Evolutionary conservation across 2,888 invertebrate species (phyloP), one percentile per base, ranked within the genome.

Genomic region (Drosophila austrosaltans): DNA sequence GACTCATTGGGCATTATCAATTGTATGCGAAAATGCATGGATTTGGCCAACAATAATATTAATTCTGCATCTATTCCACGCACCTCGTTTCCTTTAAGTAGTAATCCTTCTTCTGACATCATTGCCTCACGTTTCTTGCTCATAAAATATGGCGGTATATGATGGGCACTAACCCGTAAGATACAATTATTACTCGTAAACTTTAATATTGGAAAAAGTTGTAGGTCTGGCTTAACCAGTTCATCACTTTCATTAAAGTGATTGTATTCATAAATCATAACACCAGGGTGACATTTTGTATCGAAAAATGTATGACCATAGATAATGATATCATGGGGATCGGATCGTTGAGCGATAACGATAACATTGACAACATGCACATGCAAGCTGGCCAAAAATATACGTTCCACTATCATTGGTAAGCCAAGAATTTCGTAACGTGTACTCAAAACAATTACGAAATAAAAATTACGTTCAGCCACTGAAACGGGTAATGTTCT

Each of bases 31-130:
- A 91, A 91, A 16, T 82, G 76, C n/a, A 91, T 48, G 0, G 72
- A 57, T 6, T 54, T 63, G 3, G 91, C 78, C 42, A 91, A 40
- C 4, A 81, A 40, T 3, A 71, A 76, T 5, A 91, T 64, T 10
- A 91, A 36, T 0, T 85, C 81, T 0, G 90, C 91, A 48, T 91
- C 91, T 20, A 91, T 79, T 6, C 91, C 91, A 0, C 53, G 48
- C 42, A 91, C 57, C 2, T 75, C 73, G 0, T 65, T 8, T 10
- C 32, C 57, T 39, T 79, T 66, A 4, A 71, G 63, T 3, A 69
- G 12, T 1, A 72, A 56, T 0, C 81, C 75, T 0, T 64, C 42
- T 7, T 63, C 57, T 2, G 80, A 72, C 3, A 60, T 48, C 7
- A 22, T 39, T 0, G 2, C 1, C 4, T 83, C 72, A 1, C 82